Evolutionary conservation across 2,113 vertebrate genomes (phyloP).

Genomic region (Bolborhynchus lineola): DNA sequence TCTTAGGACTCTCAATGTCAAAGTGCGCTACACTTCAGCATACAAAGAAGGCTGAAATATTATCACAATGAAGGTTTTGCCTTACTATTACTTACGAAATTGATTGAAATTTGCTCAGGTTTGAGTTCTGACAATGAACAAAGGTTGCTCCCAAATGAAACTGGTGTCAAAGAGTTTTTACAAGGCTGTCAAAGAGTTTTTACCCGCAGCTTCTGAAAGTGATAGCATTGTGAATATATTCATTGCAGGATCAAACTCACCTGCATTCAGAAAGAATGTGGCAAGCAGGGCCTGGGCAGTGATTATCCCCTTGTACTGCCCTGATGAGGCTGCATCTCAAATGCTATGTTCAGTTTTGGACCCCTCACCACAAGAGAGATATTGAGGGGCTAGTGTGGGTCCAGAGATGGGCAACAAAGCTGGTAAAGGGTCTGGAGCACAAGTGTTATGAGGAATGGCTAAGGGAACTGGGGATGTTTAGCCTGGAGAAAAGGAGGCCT

Average conservation of each 20-base stretch:
- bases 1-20: not conserved
- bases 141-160: not conserved
- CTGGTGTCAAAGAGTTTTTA: not conserved
- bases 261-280: not conserved
- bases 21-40: not conserved
- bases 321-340: not conserved
- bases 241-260: not conserved
- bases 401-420: not conserved
- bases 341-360: not conserved
- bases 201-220: not conserved
- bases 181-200: not conserved
- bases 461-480: not conserved
- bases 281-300: not conserved
- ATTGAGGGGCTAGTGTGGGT: not conserved
- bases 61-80: not conserved
- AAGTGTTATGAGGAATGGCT: not conserved
- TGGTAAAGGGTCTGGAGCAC: not conserved
- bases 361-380: not conserved
- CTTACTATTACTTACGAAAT: not conserved
- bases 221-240: not conserved
- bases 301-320: fast-evolving
- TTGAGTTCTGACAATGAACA: not conserved
- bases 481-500: not conserved
- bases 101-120: not conserved
- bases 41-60: not conserved